Percentiles rank a stretch among this genome's conserved stretches.
Evolutionary conservation across 2,797 vertebrate species (phyloP).

Genomic region (Acomys russatus): DNA sequence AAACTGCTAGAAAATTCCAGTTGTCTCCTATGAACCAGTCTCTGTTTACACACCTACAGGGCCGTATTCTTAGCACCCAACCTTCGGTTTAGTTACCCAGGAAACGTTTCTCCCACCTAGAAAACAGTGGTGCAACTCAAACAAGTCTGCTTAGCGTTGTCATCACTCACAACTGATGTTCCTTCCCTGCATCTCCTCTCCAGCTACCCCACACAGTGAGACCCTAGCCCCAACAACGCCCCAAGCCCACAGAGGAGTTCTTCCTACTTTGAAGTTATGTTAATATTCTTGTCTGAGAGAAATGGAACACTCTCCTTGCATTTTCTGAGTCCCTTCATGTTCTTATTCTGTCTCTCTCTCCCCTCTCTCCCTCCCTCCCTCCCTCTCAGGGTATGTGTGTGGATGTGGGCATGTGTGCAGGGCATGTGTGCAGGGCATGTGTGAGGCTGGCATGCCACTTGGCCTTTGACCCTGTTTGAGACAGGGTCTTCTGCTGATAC

Average conservation of each 20-base stretch:
- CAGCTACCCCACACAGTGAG: not conserved
- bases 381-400: not conserved
- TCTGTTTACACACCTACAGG: not conserved
- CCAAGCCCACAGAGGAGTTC: not conserved
- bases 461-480: not conserved
- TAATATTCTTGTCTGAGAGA: conserved; percentile 3
- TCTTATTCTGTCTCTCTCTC: not conserved
- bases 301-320: not conserved
- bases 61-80: not conserved
- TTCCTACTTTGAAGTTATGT: conserved; percentile 20
- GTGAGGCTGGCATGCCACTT: not conserved
- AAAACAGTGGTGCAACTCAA: not conserved
- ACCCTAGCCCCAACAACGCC: not conserved
- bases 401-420: not conserved
- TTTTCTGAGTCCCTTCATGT: not conserved
- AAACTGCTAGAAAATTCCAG: not conserved
- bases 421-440: not conserved
- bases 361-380: too few relatives aligned
- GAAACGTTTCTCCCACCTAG: not conserved
- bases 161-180: not conserved
- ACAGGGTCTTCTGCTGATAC: too few relatives aligned
- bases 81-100: not conserved
- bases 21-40: not conserved
- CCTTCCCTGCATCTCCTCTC: not conserved
- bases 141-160: not conserved